phyloP scores from a whole-genome alignment of 2,113 vertebrate species.

The Salvelinus sp. region DNA sequence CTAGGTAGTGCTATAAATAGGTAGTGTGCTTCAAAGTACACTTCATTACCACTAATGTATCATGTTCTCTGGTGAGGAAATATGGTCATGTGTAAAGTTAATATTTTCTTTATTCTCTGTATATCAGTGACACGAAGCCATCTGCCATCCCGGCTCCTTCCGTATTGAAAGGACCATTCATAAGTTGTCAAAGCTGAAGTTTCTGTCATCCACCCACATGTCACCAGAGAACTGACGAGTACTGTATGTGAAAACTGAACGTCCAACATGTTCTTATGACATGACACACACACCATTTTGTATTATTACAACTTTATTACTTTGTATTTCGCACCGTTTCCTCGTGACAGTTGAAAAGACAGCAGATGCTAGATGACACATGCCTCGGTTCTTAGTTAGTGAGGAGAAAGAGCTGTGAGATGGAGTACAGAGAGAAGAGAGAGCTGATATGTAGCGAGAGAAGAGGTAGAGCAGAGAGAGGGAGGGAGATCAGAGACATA shows the following conservation, averaged over 20 bases:
- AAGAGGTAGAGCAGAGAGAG: background rate
- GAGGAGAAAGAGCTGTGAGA: no score
- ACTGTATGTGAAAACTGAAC: background rate
- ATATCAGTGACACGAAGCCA: background rate
- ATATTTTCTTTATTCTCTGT: background rate
- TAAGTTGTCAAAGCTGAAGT: background rate
- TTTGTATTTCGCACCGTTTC: background rate
- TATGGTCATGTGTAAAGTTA: background rate
- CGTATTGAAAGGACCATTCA: conserved; percentile 10
- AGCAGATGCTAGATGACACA: background rate
- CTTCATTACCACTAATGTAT: background rate
- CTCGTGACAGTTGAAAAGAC: background rate
- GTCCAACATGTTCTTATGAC: background rate
- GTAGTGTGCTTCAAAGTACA: background rate
- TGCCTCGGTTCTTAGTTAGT: no score
- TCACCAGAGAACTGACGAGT: conserved; percentile 4
- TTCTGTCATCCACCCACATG: conserved; percentile 18
- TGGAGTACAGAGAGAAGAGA: no score
- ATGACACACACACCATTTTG: background rate
- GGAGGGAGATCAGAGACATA: background rate
- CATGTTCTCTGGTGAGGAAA: background rate
- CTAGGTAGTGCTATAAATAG: background rate
- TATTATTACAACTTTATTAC: background rate
- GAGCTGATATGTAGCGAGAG: no score
- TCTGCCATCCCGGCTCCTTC: background rate